Conservation (phyloP, 2,888 invertebrate genomes). For the Polydrusus cervinus region DNA sequence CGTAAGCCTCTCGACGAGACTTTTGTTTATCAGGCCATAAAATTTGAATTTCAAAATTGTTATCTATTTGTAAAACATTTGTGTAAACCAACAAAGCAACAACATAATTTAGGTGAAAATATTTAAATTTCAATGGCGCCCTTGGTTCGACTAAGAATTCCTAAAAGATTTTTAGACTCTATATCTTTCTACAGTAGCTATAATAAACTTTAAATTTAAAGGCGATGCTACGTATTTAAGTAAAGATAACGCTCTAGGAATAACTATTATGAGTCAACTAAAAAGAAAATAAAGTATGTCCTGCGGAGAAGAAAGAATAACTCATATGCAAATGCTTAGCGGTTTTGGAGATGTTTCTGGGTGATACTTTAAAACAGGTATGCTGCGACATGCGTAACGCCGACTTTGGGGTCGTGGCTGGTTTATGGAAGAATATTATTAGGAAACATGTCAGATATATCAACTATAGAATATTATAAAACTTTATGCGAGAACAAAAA, state of each 20-base stretch:
- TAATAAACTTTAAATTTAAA: conserved; percentile 41
- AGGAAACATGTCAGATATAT: too few species aligned
- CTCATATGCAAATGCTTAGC: conserved; percentile 41
- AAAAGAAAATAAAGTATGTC: conserved; percentile 39
- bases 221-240: conserved; percentile 38
- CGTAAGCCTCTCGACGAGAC: conserved; percentile 10
- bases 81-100: conserved; percentile 35
- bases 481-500: too few species aligned
- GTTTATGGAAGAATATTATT: too few species aligned
- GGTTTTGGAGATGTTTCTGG: conserved; percentile 36
- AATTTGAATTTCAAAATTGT: conserved; percentile 39
- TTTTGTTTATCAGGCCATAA: conserved; percentile 27
- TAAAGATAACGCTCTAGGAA: conserved; percentile 48
- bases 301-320: conserved; percentile 38
- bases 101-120: conserved; percentile 34
- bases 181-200: conserved; percentile 37
- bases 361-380: conserved; percentile 26
- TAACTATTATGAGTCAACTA: conserved; percentile 41
- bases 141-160: conserved; percentile 3
- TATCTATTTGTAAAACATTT: conserved; percentile 41
- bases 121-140: conserved; percentile 32
- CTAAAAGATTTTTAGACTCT: conserved; percentile 6
- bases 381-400: not conserved
- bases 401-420: not conserved
- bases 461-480: too few species aligned